Conservation (phyloP, 2,888 invertebrate species). For the Synergus japonicus region DNA sequence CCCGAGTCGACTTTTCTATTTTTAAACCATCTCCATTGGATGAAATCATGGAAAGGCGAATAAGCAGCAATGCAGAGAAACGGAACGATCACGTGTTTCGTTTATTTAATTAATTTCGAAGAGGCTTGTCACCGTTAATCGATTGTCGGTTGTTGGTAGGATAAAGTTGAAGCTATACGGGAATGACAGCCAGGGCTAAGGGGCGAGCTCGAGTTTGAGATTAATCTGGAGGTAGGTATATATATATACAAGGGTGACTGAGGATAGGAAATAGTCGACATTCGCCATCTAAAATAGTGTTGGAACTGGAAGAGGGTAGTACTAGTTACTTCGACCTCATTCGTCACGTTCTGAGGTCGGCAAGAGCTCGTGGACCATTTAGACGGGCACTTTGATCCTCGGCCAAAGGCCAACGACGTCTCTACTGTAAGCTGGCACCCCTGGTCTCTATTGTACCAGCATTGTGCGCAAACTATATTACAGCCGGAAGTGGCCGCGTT, state of each 20-base stretch:
- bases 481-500: conserved; percentile 76
- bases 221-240: background rate
- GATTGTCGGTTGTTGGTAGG: no score
- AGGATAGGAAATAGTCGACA: background rate
- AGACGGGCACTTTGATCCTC: conserved; percentile 71
- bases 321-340: conserved; percentile 39
- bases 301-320: conserved; percentile 1
- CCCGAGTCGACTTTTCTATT: no score
- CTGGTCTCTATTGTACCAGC: conserved; percentile 71
- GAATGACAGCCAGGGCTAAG: background rate
- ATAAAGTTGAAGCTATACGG: no score
- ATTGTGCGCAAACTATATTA: conserved; percentile 77
- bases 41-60: no score
- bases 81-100: no score
- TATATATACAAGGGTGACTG: no score
- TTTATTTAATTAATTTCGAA: no score
- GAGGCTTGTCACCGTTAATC: no score
- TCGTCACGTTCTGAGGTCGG: conserved; percentile 51
- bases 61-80: no score
- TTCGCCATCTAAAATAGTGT: background rate
- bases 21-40: no score
- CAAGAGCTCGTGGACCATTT: conserved; percentile 58
- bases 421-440: conserved; percentile 60
- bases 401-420: conserved; percentile 70
- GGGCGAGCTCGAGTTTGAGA: background rate